Percentiles rank a stretch among this genome's conserved stretches.
These are phyloP conservation scores for Portevinia maculata DNA, from an alignment of 2,888 invertebrate genomes.

Conservation along the genomic window DNA sequence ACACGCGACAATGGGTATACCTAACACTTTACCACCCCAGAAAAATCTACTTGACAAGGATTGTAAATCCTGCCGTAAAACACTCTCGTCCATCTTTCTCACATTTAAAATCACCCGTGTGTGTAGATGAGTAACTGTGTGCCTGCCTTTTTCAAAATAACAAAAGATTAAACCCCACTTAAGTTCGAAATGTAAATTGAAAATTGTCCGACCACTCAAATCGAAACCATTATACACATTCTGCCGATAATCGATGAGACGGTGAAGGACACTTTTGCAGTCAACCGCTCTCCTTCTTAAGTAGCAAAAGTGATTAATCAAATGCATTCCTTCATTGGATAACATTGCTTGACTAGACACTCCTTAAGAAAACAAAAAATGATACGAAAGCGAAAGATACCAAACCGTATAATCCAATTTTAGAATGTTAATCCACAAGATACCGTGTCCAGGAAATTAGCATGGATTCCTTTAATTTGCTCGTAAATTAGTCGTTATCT, in stretches of 20 bases:
- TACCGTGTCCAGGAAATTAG: conserved; percentile 44
- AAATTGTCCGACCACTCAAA: conserved; percentile 50
- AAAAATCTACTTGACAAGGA: conserved; percentile 40
- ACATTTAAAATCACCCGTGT: conserved; percentile 19
- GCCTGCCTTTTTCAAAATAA: conserved; percentile 8
- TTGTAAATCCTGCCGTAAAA: conserved; percentile 15
- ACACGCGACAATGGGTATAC: conserved; percentile 14
- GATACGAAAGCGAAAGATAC: conserved; percentile 12
- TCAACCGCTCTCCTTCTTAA: background rate
- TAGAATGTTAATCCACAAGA: conserved; percentile 47
- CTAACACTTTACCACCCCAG: conserved; percentile 27
- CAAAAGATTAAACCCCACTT: conserved; percentile 29
- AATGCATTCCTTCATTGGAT: conserved; percentile 42
- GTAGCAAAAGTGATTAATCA: conserved; percentile 63
- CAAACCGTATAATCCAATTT: conserved; percentile 58
- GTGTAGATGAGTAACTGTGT: background rate
- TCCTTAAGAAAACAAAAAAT: conserved; percentile 21
- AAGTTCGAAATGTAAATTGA: conserved; percentile 31
- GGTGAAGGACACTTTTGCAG: conserved; percentile 29
- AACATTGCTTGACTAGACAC: conserved; percentile 39
- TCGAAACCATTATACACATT: conserved; percentile 22
- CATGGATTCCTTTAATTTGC: conserved; percentile 37
- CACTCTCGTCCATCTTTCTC: conserved; percentile 1
- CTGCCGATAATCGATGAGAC: conserved; percentile 34
- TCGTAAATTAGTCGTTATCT: conserved; percentile 70